Conservation (phyloP, 1,140 invertebrate genomes). For the Platyura marginata region DNA sequence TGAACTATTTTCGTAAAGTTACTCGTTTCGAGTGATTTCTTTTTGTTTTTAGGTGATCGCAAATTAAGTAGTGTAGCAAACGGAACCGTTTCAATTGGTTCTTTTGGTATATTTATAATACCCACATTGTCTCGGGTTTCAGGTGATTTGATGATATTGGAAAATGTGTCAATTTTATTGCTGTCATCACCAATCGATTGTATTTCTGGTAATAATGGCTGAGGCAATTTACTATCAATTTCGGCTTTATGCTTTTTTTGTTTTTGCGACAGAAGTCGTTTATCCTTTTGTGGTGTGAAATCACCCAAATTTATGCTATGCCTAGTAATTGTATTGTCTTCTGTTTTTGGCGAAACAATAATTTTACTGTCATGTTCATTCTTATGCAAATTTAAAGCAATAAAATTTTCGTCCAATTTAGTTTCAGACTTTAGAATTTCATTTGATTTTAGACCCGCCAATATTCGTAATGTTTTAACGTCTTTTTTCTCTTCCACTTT, state of each 20-base stretch:
- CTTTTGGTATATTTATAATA: too few species aligned
- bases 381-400: not conserved
- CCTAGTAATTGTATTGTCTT: not conserved
- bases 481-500: conserved; percentile 20
- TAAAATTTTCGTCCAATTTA: conserved; percentile 7
- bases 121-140: conserved; percentile 15
- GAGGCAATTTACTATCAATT: too few species aligned
- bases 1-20: conserved; percentile 30
- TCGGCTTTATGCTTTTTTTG: conserved; percentile 31
- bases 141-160: too few species aligned
- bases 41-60: not conserved
- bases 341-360: too few species aligned
- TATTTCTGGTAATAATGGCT: too few species aligned
- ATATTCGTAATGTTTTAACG: conserved; percentile 15
- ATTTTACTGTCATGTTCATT: too few species aligned
- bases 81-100: too few species aligned
- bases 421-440: conserved; percentile 18
- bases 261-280: conserved; percentile 33
- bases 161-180: too few species aligned
- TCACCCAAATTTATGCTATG: conserved; percentile 13
- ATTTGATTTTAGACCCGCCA: conserved; percentile 19
- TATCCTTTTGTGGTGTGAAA: conserved; percentile 15
- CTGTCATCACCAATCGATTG: too few species aligned
- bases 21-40: conserved; percentile 8
- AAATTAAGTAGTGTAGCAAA: too few species aligned